phyloP scores from a whole-genome alignment of 2,797 vertebrate species.

The Halcyon badia region DNA sequence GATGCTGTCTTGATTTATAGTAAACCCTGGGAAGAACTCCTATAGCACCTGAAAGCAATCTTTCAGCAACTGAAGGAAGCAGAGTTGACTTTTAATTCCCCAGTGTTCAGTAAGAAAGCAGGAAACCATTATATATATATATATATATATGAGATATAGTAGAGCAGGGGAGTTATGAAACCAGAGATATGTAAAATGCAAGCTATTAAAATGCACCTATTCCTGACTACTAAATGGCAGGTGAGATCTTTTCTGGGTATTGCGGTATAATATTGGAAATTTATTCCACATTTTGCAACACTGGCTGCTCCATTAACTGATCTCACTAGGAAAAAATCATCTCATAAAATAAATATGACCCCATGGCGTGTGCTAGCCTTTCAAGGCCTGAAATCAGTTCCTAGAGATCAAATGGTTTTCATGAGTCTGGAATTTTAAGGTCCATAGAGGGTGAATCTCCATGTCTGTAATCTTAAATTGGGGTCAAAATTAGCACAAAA shows the following conservation, averaged over 20 bases:
- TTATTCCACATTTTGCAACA: constrained; percentile 29
- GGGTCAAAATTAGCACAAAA: constrained; percentile 20
- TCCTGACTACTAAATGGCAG: constrained; percentile 51
- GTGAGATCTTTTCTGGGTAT: constrained; percentile 59
- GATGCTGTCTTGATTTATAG: constrained; percentile 50
- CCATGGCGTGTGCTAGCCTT: constrained; percentile 28
- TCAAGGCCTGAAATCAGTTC: constrained; percentile 64
- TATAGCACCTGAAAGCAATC: constrained; percentile 76
- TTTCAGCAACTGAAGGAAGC: constrained; percentile 48
- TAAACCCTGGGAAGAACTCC: constrained; percentile 23
- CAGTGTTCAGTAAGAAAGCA: constrained; percentile 31
- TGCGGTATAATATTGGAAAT: neutral
- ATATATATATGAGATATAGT: neutral
- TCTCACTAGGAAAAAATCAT: constrained; percentile 71
- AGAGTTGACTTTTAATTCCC: constrained; percentile 52
- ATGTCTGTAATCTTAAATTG: neutral
- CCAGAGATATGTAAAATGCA: constrained; percentile 45
- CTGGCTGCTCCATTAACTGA: constrained; percentile 56
- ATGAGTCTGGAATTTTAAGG: constrained; percentile 12
- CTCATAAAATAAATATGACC: constrained; percentile 70
- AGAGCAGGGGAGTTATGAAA: constrained; percentile 56
- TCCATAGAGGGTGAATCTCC: neutral
- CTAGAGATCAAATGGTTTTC: constrained; percentile 41
- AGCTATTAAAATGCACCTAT: constrained; percentile 55
- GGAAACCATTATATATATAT: neutral